These are phyloP conservation scores for Tupaia chinensis DNA, from an alignment of 2,113 vertebrate species.

Conservation along the genomic window DNA sequence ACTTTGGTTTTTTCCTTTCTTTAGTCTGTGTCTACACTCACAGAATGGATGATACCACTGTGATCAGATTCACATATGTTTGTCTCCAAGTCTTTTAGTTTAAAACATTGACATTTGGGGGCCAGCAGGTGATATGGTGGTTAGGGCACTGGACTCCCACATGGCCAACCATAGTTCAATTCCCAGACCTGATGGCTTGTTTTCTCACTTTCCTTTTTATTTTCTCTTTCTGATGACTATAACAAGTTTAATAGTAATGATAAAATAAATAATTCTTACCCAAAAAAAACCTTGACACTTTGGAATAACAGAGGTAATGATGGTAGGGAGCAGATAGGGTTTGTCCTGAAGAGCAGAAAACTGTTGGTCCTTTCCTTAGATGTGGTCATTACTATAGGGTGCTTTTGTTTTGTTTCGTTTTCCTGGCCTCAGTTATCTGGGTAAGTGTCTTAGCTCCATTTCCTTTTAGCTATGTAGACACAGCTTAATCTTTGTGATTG, in stretches of 20 bases:
- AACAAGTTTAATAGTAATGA: no score
- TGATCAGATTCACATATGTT: not conserved
- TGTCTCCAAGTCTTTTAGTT: not conserved
- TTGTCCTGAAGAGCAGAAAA: conserved; percentile 20
- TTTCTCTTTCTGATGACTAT: no score
- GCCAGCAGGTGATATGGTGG: no score
- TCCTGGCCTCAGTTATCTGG: not conserved
- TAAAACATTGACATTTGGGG: not conserved
- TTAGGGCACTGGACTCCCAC: no score
- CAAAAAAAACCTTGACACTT: not conserved
- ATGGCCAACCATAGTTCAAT: no score
- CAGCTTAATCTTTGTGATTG: conserved; percentile 72
- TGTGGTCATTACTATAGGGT: not conserved
- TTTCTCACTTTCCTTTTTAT: no score
- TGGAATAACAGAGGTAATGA: not conserved
- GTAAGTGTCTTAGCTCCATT: conserved; percentile 58
- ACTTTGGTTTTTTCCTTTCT: not conserved
- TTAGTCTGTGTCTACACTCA: not conserved
- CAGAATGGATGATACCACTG: not conserved
- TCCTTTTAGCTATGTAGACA: conserved; percentile 53
- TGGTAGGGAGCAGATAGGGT: not conserved
- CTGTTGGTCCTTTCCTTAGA: not conserved
- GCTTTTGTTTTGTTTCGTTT: not conserved
- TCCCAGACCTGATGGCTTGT: no score
- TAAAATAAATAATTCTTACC: no score